These are phyloP conservation scores for Malurus cyaneus DNA, from an alignment of 2,113 vertebrate genomes.

Conservation along the genomic window DNA sequence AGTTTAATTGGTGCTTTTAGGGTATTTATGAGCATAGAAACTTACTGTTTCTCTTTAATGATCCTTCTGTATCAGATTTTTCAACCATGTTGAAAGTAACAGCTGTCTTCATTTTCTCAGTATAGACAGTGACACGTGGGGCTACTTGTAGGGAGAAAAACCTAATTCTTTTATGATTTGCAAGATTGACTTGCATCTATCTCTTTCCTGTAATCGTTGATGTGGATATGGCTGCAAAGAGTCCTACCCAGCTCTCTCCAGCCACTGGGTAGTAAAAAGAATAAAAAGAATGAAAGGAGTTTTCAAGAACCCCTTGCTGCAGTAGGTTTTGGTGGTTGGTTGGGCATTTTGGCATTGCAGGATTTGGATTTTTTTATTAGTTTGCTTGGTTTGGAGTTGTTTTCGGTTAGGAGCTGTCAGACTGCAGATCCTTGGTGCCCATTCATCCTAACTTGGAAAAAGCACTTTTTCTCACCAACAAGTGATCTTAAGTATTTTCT, in stretches of 20 bases:
- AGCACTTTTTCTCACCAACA: not conserved
- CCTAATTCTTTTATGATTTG: not conserved
- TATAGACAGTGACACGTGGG: not conserved
- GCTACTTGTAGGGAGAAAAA: not conserved
- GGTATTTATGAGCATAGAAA: not conserved
- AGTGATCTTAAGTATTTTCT: not conserved
- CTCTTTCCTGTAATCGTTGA: not conserved
- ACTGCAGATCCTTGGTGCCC: not conserved
- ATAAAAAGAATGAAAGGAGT: not conserved
- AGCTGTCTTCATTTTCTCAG: not conserved
- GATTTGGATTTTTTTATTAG: not conserved
- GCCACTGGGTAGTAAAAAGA: not conserved
- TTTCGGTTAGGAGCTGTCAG: not conserved
- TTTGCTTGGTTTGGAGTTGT: not conserved
- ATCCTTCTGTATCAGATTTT: not conserved
- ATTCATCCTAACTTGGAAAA: not conserved
- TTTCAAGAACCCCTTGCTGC: not conserved
- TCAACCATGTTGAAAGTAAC: not conserved
- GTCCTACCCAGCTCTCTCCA: not conserved
- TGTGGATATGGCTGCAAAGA: not conserved
- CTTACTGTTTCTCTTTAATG: not conserved
- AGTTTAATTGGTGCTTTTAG: not conserved
- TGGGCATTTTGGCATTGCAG: not conserved
- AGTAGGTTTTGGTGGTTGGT: not conserved
- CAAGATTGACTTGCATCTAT: not conserved